Evolutionary conservation across 2,113 vertebrate species (phyloP), one percentile per base, ranked within the genome.

Genomic region (Tragelaphus imberbis): DNA sequence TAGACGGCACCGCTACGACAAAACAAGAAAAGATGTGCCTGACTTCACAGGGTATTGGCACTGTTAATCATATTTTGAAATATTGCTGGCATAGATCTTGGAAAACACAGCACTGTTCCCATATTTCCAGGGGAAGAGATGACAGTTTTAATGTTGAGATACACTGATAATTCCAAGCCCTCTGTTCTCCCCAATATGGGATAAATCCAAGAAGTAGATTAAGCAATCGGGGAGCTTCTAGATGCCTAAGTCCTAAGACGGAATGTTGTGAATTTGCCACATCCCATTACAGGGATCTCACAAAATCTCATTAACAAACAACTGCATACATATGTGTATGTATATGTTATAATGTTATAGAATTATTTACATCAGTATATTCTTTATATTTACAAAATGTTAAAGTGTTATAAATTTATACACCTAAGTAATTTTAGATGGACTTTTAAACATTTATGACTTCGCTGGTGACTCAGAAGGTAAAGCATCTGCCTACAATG

Each of bases 1-100:
- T 95, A 96, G 96, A 98, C 63, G 85, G 91, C 40, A 96, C 96
- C 92, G 84, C 97, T 98, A 97, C 95, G 89, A 93, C 94, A 94
- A 91, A 97, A 98, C 89, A 91, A 97, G 97, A 87, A 98, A 98
- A 97, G 94, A 98, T 97, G 97, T 88, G 92, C 86, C 96, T 82
- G 92, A 90, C 96, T 98, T 93, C 92, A 88, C 86, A 93, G 95
- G 94, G 94, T 95, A 98, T 97, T 98, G 97, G 94, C 94, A 96
- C 97, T 94, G 97, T 98, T 97, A 97, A 96, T 98, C 98, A 98
- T 97, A 95, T 98, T 98, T 97, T 98, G 98, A 98, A 98, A 97
- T 98, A 98, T 97, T 98, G 91, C 91, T 91, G 91, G 96, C 84
- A 98, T 97, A 97, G 97, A 97, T 98, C 98, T 98, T 98, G 58